A percentile compares a stretch with the other conserved stretches of the same genome.
Evolutionary conservation across 2,888 invertebrate genomes (phyloP).

Genomic region (Ceriagrion tenellum): DNA sequence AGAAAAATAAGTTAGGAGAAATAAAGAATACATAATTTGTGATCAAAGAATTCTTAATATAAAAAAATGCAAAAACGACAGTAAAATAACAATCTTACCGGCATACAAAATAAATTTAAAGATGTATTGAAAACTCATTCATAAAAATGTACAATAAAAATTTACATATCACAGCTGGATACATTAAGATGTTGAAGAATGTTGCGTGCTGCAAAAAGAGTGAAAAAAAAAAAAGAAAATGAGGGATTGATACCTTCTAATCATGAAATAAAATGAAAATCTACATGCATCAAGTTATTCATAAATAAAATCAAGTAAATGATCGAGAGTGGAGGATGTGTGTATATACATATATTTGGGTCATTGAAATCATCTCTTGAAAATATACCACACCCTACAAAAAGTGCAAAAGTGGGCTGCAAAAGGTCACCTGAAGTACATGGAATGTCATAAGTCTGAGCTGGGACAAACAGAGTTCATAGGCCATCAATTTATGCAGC

Average conservation of each 20-base stretch:
- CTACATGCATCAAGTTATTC: not conserved
- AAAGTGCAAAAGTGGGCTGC: too few relatives aligned
- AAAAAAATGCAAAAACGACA: not conserved
- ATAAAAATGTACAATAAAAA: not conserved
- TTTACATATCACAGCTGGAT: conserved; percentile 84
- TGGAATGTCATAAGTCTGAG: too few relatives aligned
- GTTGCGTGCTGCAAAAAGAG: conserved; percentile 85
- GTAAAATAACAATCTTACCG: not conserved
- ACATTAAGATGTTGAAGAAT: conserved; percentile 89
- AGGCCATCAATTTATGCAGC: too few relatives aligned
- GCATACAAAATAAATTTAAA: not conserved
- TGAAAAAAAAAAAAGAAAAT: conserved; percentile 71
- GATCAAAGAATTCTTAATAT: not conserved
- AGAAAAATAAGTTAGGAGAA: not conserved
- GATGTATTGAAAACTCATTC: not conserved
- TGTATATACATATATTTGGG: too few relatives aligned
- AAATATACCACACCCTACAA: too few relatives aligned
- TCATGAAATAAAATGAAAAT: not conserved
- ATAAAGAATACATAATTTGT: not conserved
- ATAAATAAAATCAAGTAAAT: conserved; percentile 43
- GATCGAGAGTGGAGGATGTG: not conserved
- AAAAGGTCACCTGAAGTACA: too few relatives aligned
- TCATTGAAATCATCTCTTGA: too few relatives aligned
- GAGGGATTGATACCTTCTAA: not conserved
- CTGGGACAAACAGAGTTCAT: too few relatives aligned